Conservation (phyloP, 2,888 invertebrate species). For the Lithosia quadra region DNA sequence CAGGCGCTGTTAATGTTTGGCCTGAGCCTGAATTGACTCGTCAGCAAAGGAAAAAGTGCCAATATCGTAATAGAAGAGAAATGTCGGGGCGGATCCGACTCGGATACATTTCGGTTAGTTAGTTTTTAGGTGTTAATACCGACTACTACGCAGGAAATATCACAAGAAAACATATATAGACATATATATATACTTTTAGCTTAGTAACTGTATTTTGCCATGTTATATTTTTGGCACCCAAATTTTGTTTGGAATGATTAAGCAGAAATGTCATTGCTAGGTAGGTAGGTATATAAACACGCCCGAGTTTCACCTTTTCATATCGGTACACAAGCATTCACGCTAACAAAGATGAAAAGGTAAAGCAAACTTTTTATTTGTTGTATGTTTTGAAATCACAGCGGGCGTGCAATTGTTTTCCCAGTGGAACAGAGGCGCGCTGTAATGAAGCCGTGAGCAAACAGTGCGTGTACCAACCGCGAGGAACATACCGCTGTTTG, state of each 20-base stretch:
- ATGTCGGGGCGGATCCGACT: conserved; percentile 13
- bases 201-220: not conserved
- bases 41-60: conserved; percentile 11
- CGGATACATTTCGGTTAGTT: conserved; percentile 1
- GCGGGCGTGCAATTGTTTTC: conserved; percentile 15
- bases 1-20: conserved; percentile 5
- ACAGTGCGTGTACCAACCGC: conserved; percentile 25
- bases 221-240: not conserved
- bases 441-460: conserved; percentile 51
- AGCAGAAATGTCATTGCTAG: not conserved
- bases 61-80: conserved; percentile 10
- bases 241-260: not conserved
- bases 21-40: not conserved
- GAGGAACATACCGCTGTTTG: conserved; percentile 37
- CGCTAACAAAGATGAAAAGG: conserved; percentile 13
- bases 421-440: conserved; percentile 13
- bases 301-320: not conserved
- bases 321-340: not conserved
- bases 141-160: too few relatives aligned
- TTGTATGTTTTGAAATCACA: conserved; percentile 16
- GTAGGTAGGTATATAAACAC: not conserved
- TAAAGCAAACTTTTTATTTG: conserved; percentile 22
- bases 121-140: not conserved
- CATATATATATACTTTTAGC: not conserved
- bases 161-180: not conserved